These are phyloP conservation scores for Ellobius talpinus DNA, from an alignment of 2,113 vertebrate genomes.

Conservation along the genomic window DNA sequence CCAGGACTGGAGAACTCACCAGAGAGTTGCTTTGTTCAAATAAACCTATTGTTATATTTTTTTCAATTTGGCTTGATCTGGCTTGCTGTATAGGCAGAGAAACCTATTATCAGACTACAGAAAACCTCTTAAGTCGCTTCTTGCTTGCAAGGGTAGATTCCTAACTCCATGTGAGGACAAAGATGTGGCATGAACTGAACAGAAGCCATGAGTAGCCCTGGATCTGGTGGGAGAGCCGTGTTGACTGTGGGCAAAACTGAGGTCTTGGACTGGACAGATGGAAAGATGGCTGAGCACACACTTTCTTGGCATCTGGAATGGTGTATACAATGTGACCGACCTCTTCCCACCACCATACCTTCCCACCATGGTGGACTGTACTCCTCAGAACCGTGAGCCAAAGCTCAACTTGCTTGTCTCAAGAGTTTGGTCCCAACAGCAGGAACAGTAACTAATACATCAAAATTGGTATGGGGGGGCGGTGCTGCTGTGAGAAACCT, in stretches of 20 bases:
- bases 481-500: background rate
- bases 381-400: background rate
- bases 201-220: background rate
- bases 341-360: background rate
- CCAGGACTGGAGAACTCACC: background rate
- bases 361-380: background rate
- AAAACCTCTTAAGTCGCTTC: background rate
- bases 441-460: background rate
- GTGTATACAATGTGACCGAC: background rate
- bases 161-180: background rate
- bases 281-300: too few species aligned
- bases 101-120: background rate
- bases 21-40: background rate
- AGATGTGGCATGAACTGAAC: background rate
- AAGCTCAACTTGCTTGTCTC: too few species aligned
- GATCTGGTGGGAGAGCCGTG: background rate
- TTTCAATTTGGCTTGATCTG: background rate
- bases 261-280: too few species aligned
- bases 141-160: background rate
- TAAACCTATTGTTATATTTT: background rate
- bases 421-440: background rate
- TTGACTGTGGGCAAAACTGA: background rate
- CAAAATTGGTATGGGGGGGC: background rate
- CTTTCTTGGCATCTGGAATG: background rate
- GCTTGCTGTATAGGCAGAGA: fast-evolving